Evolutionary conservation across 2,797 vertebrate genomes (phyloP), one percentile per base, ranked within the genome.

Genomic region (Hypotaenidia okinawae): DNA sequence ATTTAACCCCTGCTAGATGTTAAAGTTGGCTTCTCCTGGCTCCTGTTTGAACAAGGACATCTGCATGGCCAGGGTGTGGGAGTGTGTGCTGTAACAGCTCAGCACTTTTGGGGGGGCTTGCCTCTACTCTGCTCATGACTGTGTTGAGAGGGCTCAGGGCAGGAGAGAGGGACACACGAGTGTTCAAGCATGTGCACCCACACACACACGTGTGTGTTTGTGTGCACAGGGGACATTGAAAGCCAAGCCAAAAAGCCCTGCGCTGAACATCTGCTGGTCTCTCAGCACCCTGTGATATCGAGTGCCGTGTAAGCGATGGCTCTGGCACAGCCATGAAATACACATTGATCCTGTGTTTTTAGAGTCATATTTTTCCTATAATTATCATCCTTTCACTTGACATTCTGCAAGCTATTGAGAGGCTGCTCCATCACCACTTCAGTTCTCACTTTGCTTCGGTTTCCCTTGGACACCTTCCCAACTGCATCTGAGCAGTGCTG

Each of bases 321-420:
- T 79, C 37, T 21, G 33, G 59, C 77, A 86, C 30, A 64, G 35
- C 93, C 75, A 91, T 88, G 84, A 96, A 93, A 92, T 79, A 78
- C 15, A 11, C 54, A 70, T 73, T 39, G 45, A 41, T 67, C 43
- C 33, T 41, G 47, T 54, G 24, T n/a, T 96, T 92, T 89, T 63
- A 30, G 45, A 78, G 79, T 84, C 8, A 3, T 77, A n/a, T 47
- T 89, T 93, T 45, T 51, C 16, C 54, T 93, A 27, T 75, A 43
- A 75, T 91, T 77, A 58, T n/a, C 77, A 82, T 84, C 66, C 69
- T 80, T 84, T 87, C 35, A 52, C 54, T 54, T n/a, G 37, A 85
- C 30, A 79, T 43, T 23, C 67, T 15, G 3, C 11, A 61, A 85
- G n/a, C 39, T 18, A 22, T 25, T 15, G 72, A 63, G 35, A 70